Base-by-base conservation (phyloP, 2,888 invertebrate genomes). In the Ormyrus labotus region DNA sequence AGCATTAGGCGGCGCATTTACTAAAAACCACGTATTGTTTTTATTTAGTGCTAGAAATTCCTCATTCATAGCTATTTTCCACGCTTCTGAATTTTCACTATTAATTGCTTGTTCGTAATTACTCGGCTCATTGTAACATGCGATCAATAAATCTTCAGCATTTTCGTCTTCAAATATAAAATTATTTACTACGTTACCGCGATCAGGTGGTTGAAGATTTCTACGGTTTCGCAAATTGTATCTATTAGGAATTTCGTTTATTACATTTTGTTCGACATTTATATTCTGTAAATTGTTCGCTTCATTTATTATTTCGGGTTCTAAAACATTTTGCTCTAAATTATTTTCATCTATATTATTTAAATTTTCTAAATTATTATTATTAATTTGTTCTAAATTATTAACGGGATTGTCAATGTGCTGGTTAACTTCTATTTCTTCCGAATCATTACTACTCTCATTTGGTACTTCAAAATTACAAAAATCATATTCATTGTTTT, bases 11-110 rank as follows among this genome's bases (percentile, higher is more conserved):
- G 61, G 71, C 19, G 50, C 10, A 63, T 57, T 34, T 70, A 64
- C 74, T 34, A 61, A 45, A 10, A 34, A 10, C 79, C 67, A 79
- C 0, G 79, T 75, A 10, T 61, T 13, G 48, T 79, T 79, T 57
- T 70, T 63, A 34, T 78, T 6, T 10, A 76, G 65, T 3, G 80
- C 53, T 9, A 50, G 11, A 8, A 80, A 69, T 55, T 80, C 80
- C 4, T 80, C 64, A 2, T 64, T 8, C 57, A 76, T 76, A 19
- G 80, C 75, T 63, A 5, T 8, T 48, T 6, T 10, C 78, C 78
- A 78, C 10, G 2, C 60, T 50, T 58, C 45, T 7, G 51, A 50
- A 13, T 61, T 19, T 51, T 67, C 65, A 48, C 13, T 67, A 51
- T 65, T 19, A 48, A 68, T 58, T 19, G 73, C 64, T 57, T 70